phyloP scores from a whole-genome alignment of 1,140 invertebrate genomes.

The Luehdorfia chinensis region DNA sequence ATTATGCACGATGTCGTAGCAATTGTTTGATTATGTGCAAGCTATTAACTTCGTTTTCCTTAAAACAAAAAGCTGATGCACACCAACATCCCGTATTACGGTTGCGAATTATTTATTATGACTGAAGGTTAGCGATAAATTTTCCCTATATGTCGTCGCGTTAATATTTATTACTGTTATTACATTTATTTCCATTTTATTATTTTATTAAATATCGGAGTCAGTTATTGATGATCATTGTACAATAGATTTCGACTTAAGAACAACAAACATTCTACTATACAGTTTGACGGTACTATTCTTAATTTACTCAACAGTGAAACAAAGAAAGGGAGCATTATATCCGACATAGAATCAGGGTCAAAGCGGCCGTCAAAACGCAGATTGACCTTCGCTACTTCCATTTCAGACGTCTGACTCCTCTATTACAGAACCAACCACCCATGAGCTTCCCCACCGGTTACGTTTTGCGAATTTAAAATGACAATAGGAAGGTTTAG shows the following conservation, averaged over 20 bases:
- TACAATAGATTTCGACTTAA: no score
- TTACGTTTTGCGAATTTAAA: conserved; percentile 11
- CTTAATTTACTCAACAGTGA: background rate
- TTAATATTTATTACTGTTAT: no score
- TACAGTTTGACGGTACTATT: background rate
- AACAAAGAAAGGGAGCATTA: conserved; percentile 16
- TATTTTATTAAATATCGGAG: no score
- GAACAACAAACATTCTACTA: no score
- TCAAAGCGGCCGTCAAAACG: conserved; percentile 20
- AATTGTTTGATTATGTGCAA: conserved; percentile 7
- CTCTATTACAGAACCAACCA: conserved; percentile 28
- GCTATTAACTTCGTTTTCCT: conserved; percentile 14
- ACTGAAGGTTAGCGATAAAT: conserved; percentile 1
- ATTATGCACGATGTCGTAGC: background rate
- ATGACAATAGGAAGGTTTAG: conserved; percentile 13
- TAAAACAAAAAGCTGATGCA: conserved; percentile 9
- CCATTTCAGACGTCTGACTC: conserved; percentile 33
- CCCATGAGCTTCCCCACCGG: conserved; percentile 20
- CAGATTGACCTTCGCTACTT: conserved; percentile 43
- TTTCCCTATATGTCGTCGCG: conserved; percentile 1
- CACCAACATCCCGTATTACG: background rate
- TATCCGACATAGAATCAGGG: conserved; percentile 6
- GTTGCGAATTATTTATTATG: background rate
- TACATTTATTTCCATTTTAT: no score
- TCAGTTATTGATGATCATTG: no score